A percentile compares a stretch with the other conserved stretches of the same genome.
These are phyloP conservation scores for Linepithema humile DNA, from an alignment of 1,140 invertebrate genomes.

Conservation along the genomic window DNA sequence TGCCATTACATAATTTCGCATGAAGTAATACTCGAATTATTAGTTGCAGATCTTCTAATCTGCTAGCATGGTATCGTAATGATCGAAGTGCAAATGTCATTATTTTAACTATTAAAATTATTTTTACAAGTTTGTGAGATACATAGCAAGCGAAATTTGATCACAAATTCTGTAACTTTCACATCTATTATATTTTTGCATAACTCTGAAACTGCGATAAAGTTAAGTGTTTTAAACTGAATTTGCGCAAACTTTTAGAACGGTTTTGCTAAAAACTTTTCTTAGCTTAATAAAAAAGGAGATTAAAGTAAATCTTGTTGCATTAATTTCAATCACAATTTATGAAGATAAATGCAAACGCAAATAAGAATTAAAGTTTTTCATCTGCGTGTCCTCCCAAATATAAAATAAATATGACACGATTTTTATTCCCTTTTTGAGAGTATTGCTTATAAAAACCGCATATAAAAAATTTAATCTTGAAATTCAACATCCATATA, in stretches of 20 bases:
- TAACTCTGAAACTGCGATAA: neutral
- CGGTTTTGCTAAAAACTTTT: neutral
- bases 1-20: neutral
- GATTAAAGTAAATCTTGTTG: neutral
- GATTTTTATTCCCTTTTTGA: neutral
- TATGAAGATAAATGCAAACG: neutral
- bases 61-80: neutral
- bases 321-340: neutral
- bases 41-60: neutral
- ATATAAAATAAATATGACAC: neutral
- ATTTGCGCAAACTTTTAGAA: neutral
- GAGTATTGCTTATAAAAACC: neutral
- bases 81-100: neutral
- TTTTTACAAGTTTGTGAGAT: neutral
- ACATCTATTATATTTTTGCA: neutral
- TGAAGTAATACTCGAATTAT: slow-evolving; percentile 24
- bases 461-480: neutral
- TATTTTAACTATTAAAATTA: neutral
- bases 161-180: neutral
- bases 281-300: neutral
- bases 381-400: neutral
- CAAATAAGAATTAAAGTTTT: neutral
- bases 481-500: neutral
- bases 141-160: neutral
- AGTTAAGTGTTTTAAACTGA: neutral